Base-by-base conservation (phyloP, 2,113 vertebrate species). In the Gracilinanus agilis region DNA sequence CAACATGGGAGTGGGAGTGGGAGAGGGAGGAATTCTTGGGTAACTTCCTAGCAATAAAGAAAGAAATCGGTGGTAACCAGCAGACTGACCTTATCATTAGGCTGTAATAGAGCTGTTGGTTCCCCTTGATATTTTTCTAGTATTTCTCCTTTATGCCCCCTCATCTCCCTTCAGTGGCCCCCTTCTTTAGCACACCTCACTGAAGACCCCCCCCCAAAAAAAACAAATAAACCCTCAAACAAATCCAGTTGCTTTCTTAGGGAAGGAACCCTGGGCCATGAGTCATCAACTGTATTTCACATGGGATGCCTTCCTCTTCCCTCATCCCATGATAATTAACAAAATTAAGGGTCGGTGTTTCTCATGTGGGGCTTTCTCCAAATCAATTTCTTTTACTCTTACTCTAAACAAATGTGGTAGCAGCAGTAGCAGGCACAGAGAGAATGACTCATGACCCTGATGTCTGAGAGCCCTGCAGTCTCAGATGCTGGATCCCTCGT, bases 391-490 rank as follows among this genome's bases (percentile, higher is more conserved):
- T 92, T 90, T 34, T 24, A 1, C 92, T 98, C 54, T 97, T 94
- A 93, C 54, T 92, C 94, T 34, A 93, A 44, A 44, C 93, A 94
- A 61, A 53, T 93, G 93, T 94, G 95, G 91, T 92, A 13, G 3
- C 91, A 95, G 61, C 93, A n/a, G 0, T 90, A 54, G 67, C 93
- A 96, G 93, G 91, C 0, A 0, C 92, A 90, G 92, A 91, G 95
- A 55, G 88, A 97, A 94, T 97, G 97, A 97, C 94, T 98, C 96
- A 96, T 91, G 96, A 29, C n/a, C 21, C 44, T 95, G 93, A 44
- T 97, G 92, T 95, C 95, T 97, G 92, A 96, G 94, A 93, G 89
- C 90, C 24, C 34, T 95, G 75, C 93, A 97, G 55, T 95, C 90
- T 96, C 93, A 90, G 55, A 92, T 96, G 61, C 94, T 94, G 25